Evolutionary conservation across 2,797 vertebrate genomes (phyloP), one percentile per base, ranked within the genome.

Genomic region (Ptychobarbus kaznakovi): DNA sequence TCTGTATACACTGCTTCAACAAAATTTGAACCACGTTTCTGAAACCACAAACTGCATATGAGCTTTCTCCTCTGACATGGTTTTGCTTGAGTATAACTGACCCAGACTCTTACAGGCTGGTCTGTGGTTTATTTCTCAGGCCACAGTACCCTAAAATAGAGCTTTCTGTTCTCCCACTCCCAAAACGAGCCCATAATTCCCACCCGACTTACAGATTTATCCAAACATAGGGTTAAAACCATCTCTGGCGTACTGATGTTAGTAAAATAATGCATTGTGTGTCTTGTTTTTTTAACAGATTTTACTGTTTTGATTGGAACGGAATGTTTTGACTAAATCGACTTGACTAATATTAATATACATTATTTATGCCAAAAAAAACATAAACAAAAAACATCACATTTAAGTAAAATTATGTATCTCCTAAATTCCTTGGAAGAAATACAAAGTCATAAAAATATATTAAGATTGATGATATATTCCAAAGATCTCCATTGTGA

Each of bases 101-200:
- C 91, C 89, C 87, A 84, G 81, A 85, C 90, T 76, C 86, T 85
- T 87, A 86, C 56, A 81, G 78, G 25, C 75, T 38, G 88, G 90
- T 89, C 88, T 22, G 69, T 86, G 87, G 89, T 88, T 88, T 89
- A 91, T 92, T 96, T 95, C 94, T 94, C 94, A 95, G 93, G 92
- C 92, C 69, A n/a, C 13, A 80, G 88, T 74, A 89, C 93, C 92
- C 92, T 90, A 91, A 95, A 95, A 95, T 95, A 95, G 92, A 87
- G 74, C 51, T 72, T 86, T 73, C 86, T 81, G 75, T 88, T 84
- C 87, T 91, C 89, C 87, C 77, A 69, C 70, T 85, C 76, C 78
- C 86, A 86, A 69, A 70, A 40, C 69, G 10, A 81, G 75, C 68
- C 86, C 49, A 25, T 53, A 42, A 40, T 58, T 35, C 44, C 74